Percentiles rank a stretch among this genome's conserved stretches.
phyloP scores from a whole-genome alignment of 23 tunicate genomes.

The Ascidia mentula region DNA sequence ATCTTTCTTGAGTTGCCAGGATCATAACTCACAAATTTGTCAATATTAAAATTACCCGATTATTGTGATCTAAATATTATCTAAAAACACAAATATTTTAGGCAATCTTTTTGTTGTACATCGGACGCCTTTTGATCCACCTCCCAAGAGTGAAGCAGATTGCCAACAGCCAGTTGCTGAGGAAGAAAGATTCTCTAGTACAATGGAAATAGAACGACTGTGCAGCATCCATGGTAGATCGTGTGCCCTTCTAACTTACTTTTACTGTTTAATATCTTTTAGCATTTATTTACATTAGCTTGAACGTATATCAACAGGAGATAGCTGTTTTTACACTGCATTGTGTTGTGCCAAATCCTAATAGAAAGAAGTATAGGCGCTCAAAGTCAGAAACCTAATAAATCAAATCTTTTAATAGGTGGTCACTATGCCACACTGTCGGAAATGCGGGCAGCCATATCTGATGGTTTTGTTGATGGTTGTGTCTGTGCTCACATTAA shows the following conservation, averaged over 20 bases:
- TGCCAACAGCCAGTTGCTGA: not conserved
- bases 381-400: too few species aligned
- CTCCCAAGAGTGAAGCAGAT: not conserved
- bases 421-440: conserved; percentile 47
- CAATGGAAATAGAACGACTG: not conserved
- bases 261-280: too few species aligned
- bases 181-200: not conserved
- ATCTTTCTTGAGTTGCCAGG: not conserved
- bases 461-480: conserved; percentile 63
- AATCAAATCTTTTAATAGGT: conserved; percentile 14
- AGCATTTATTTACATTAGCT: too few species aligned
- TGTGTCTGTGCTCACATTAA: conserved; percentile 59
- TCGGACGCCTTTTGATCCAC: not conserved
- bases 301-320: too few species aligned
- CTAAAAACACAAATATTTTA: too few species aligned
- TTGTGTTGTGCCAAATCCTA: too few species aligned
- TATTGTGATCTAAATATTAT: too few species aligned
- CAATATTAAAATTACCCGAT: not conserved
- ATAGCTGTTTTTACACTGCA: too few species aligned
- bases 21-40: not conserved
- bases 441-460: conserved; percentile 38
- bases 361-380: too few species aligned
- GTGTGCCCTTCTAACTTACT: too few species aligned
- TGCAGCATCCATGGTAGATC: not conserved
- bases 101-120: not conserved